Base-by-base conservation (phyloP, 2,888 invertebrate species). In the Protonemura montana region DNA sequence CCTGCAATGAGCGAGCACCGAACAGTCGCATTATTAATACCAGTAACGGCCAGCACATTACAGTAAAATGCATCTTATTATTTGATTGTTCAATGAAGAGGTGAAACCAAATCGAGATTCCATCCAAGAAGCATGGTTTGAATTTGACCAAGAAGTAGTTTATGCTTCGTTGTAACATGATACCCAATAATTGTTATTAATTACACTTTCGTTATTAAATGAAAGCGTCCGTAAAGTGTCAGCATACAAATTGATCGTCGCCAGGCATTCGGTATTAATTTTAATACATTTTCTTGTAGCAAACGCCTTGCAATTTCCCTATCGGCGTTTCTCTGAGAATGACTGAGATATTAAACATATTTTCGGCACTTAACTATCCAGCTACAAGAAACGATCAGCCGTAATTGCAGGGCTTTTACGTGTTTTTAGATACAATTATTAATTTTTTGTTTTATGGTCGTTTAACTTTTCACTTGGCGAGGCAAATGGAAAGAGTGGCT, bases 271-370 rank as follows among this genome's bases (percentile, higher is more conserved):
- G 59, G 59, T 59, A 59, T 59, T 59, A 59, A 59, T 59, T 59
- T 59, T 59, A 59, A 59, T 59, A 59, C 16, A 59, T 59, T 59
- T 59, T 3, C 59, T 59, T 59, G 59, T 59, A 10, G 16, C 59
- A 59, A 59, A 59, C 59, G 59, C 59, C 59, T 59, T 59, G 59
- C 59, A 59, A 59, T 59, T 59, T 59, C 59, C 59, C 59, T 59
- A 59, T 59, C 59, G 59, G 59, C 59, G 59, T 3, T 59, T 59
- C 59, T 59, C 59, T 59, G 59, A 59, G 59, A 59, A 59, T 59
- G 59, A 59, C 59, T 59, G 59, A 59, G 59, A 59, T 59, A 59
- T 59, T 59, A 59, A 59, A 59, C 59, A 59, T 59, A 59, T 59
- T 59, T 59, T 59, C 59, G 59, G 59, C 59, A 59, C 59, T 59